Evolutionary conservation across 1,140 invertebrate species (phyloP).

Genomic region (Macrobrachium rosenbergii): DNA sequence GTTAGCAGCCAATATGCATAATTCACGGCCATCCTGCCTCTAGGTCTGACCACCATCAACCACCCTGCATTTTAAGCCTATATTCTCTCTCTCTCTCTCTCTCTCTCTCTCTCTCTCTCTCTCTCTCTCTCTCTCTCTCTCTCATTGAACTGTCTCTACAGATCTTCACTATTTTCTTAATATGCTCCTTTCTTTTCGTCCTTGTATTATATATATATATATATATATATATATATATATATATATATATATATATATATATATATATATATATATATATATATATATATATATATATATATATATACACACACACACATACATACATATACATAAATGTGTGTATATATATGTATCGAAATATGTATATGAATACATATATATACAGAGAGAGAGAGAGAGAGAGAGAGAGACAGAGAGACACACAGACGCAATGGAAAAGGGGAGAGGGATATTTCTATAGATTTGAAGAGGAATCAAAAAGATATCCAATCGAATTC

Average conservation of each 20-base stretch:
- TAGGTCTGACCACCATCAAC: too few species aligned
- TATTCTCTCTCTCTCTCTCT: too few species aligned
- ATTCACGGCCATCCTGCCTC: too few species aligned
- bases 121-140: too few species aligned
- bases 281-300: constrained; percentile 21
- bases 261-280: constrained; percentile 22
- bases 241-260: constrained; percentile 5
- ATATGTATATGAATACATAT: background rate
- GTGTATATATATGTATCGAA: background rate
- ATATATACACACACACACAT: background rate
- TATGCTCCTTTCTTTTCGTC: background rate
- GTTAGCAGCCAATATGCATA: too few species aligned
- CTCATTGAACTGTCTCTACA: too few species aligned
- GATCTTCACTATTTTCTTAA: background rate
- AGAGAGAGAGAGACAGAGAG: background rate
- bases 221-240: constrained; percentile 4
- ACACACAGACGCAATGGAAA: background rate
- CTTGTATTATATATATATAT: background rate
- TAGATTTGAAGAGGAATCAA: background rate
- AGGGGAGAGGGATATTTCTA: background rate
- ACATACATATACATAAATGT: constrained; percentile 4
- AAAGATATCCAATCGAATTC: too few species aligned
- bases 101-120: too few species aligned
- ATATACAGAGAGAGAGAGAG: background rate
- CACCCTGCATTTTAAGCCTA: too few species aligned